Evolutionary conservation across 1,140 invertebrate species (phyloP).

Genomic region (Formica selysi): DNA sequence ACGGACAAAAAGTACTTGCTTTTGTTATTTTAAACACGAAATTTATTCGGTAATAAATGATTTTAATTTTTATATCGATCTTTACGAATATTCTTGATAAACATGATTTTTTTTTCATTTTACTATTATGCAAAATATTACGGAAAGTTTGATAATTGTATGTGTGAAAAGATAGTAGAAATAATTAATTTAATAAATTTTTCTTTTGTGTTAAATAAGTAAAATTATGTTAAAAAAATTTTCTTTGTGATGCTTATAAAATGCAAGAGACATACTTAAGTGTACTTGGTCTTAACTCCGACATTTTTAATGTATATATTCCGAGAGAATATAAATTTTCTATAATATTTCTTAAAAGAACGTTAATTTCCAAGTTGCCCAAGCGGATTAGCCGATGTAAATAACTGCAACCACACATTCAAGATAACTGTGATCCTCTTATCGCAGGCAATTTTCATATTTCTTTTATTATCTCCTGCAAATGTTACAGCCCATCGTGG

Average conservation of each 20-base stretch:
- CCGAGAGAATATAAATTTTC: slow-evolving; percentile 1
- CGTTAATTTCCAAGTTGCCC: slow-evolving; percentile 34
- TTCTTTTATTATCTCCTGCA: slow-evolving; percentile 51
- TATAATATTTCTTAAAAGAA: slow-evolving; percentile 26
- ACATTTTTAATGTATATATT: neutral
- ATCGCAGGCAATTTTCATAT: slow-evolving; percentile 53
- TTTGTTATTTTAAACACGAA: neutral
- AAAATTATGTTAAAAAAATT: too few species aligned
- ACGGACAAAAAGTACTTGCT: neutral
- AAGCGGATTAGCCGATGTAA: slow-evolving; percentile 56
- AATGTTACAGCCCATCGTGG: slow-evolving; percentile 31
- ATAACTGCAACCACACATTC: slow-evolving; percentile 50
- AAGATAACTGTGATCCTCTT: slow-evolving; percentile 58
- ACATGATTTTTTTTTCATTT: neutral
- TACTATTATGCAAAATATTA: neutral
- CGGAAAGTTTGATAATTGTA: too few species aligned
- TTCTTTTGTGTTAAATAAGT: too few species aligned
- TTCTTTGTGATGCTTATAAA: neutral
- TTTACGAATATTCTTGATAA: neutral
- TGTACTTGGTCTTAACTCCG: neutral
- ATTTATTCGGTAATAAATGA: neutral
- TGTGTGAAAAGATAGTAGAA: too few species aligned
- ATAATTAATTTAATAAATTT: too few species aligned
- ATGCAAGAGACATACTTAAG: neutral
- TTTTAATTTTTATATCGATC: neutral